phyloP scores from a whole-genome alignment of 2,888 invertebrate species.

The Spatulosminthurus flaviceps region DNA sequence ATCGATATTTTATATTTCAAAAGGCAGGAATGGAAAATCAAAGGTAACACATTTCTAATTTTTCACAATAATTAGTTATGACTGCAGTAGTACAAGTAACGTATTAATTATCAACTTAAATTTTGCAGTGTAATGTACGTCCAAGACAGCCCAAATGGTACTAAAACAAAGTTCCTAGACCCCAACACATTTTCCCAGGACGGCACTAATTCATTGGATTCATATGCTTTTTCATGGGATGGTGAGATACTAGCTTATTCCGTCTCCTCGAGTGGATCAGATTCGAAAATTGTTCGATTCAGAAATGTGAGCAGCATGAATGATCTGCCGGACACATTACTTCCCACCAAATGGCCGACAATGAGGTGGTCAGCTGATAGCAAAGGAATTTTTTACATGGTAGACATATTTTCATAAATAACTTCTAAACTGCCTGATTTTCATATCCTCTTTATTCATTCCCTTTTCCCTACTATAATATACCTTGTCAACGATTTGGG shows the following conservation, averaged over 20 bases:
- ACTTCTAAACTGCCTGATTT: background rate
- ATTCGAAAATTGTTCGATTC: conserved; percentile 69
- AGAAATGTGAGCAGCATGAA: conserved; percentile 51
- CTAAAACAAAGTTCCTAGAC: conserved; percentile 68
- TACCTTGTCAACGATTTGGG: too few relatives aligned
- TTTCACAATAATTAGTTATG: too few relatives aligned
- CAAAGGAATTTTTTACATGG: conserved; percentile 70
- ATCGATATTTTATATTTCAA: conserved; percentile 87
- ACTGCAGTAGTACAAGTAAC: too few relatives aligned
- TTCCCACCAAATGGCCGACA: conserved; percentile 69
- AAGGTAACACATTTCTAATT: background rate
- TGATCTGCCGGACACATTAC: conserved; percentile 68
- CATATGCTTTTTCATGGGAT: conserved; percentile 67
- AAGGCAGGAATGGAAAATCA: conserved; percentile 77
- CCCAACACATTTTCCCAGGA: conserved; percentile 70
- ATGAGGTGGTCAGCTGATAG: conserved; percentile 71
- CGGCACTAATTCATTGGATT: conserved; percentile 66
- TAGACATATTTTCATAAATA: conserved; percentile 1
- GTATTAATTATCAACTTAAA: too few relatives aligned
- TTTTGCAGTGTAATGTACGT: conserved; percentile 68
- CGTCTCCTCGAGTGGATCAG: conserved; percentile 70
- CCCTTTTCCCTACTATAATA: too few relatives aligned
- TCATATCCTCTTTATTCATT: too few relatives aligned
- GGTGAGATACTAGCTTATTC: conserved; percentile 69
- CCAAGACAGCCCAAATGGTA: conserved; percentile 66